Conservation (phyloP, 2,888 invertebrate genomes). For the Melinaea menophilus region DNA sequence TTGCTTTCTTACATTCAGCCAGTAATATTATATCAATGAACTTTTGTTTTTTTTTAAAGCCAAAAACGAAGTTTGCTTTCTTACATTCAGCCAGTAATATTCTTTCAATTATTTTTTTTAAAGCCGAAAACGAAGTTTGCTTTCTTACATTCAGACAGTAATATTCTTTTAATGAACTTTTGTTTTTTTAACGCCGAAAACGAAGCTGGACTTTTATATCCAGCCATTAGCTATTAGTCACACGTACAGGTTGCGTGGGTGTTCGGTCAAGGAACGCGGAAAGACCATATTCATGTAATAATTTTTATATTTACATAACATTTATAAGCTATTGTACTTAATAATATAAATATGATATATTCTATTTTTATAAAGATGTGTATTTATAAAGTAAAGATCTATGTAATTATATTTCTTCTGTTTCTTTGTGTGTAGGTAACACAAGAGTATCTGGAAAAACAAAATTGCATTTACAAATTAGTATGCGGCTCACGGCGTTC, state of each 20-base stretch:
- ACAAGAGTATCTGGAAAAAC: not conserved
- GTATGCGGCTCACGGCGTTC: not conserved
- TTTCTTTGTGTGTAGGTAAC: not conserved
- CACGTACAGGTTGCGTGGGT: slow-evolving; percentile 32
- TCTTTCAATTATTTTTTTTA: not conserved
- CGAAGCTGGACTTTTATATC: not conserved
- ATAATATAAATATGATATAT: not conserved
- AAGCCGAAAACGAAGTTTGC: not conserved
- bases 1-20: too few relatives aligned
- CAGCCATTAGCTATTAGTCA: slow-evolving; percentile 36
- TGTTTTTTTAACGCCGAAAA: not conserved
- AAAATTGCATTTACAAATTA: not conserved
- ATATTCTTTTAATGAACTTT: not conserved
- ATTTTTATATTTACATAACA: slow-evolving; percentile 12
- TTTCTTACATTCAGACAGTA: too few relatives aligned
- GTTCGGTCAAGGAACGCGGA: slow-evolving; percentile 37
- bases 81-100: too few relatives aligned
- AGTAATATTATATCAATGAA: too few relatives aligned
- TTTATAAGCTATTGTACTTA: not conserved
- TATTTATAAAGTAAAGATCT: too few relatives aligned
- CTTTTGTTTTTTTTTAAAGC: not conserved
- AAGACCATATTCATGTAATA: slow-evolving; percentile 23
- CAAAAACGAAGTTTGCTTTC: too few relatives aligned
- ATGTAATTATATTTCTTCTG: too few relatives aligned
- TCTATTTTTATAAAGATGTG: not conserved